Base-by-base conservation (phyloP, 2,113 vertebrate genomes). In the Gallinago undulata region DNA sequence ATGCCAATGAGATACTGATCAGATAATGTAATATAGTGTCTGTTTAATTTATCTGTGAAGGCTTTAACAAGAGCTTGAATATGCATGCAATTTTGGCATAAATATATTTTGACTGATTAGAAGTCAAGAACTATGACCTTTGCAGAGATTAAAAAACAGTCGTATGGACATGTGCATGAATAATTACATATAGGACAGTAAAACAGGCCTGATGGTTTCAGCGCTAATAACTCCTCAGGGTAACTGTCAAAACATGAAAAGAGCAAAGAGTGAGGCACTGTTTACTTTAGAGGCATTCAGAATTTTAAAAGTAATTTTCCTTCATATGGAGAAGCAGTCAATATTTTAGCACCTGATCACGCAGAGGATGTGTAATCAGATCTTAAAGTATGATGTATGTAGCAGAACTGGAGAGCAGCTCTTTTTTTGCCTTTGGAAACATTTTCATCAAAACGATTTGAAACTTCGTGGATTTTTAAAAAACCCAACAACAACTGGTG, bases 91-190 rank as follows among this genome's bases (percentile, higher is more conserved):
- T 90, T 93, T 88, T 74, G 19, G 24, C 31, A 73, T 53, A 92
- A 77, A 92, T 76, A 59, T 73, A 76, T 96, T 97, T 96, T 91
- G 80, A 90, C 78, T 97, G 95, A 96, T 82, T 72, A 84, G 68
- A 97, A 95, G 84, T 85, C 79, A 95, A 78, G 80, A 97, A 94
- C 93, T 86, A 74, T 84, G 94, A 86, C 89, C 91, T 96, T 95
- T 90, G 55, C 53, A 76, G 74, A 96, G 94, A 84, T 51, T 77
- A 18, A 84, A 93, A 96, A 94, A 80, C 14, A 95, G 60, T 95
- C 75, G 57, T 67, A 55, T 41, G 84, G 85, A 67, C 73, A 91
- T 39, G 50, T 87, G 81, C 80, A 85, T 89, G 89, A 88, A 95
- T 95, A 97, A 96, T 97, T 96, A 80, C 35, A 19, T 13, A 48